Conservation (phyloP, 2,113 vertebrate genomes). For the Geococcyx californianus region DNA sequence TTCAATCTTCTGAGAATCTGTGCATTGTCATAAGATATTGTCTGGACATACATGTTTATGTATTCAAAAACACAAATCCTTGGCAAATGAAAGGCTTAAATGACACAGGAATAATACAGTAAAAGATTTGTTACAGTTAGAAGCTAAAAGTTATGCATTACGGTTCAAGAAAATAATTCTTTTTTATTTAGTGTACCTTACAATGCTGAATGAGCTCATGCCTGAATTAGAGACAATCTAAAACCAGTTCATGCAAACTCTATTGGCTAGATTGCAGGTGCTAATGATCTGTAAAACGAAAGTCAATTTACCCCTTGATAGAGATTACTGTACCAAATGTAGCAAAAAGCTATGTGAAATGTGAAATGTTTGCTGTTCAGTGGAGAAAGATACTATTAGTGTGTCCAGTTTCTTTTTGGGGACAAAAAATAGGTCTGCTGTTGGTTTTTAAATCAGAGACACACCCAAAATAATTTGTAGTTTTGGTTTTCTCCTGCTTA, state of each 20-base stretch:
- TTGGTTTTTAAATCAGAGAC: not conserved
- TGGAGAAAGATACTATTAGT: conserved; percentile 25
- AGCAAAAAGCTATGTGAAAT: conserved; percentile 69
- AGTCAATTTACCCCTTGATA: conserved; percentile 68
- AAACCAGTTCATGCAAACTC: conserved; percentile 53
- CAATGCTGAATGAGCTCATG: conserved; percentile 6
- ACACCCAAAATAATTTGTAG: not conserved
- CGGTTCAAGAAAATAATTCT: not conserved
- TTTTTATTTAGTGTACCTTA: not conserved
- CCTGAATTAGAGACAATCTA: conserved; percentile 7
- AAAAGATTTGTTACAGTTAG: not conserved
- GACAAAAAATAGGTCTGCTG: not conserved
- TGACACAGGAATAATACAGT: not conserved
- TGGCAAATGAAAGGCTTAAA: not conserved
- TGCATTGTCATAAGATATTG: not conserved
- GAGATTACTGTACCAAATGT: conserved; percentile 71
- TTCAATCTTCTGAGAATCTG: not conserved
- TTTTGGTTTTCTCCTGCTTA: not conserved
- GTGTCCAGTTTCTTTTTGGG: conserved; percentile 1
- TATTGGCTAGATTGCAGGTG: conserved; percentile 47
- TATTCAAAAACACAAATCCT: not conserved
- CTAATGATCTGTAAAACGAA: conserved; percentile 72
- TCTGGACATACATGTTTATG: not conserved
- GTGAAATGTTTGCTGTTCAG: conserved; percentile 33
- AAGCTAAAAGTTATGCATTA: not conserved